phyloP scores from a whole-genome alignment of 2,113 vertebrate species.

The Cyprinodon brontotheroides region DNA sequence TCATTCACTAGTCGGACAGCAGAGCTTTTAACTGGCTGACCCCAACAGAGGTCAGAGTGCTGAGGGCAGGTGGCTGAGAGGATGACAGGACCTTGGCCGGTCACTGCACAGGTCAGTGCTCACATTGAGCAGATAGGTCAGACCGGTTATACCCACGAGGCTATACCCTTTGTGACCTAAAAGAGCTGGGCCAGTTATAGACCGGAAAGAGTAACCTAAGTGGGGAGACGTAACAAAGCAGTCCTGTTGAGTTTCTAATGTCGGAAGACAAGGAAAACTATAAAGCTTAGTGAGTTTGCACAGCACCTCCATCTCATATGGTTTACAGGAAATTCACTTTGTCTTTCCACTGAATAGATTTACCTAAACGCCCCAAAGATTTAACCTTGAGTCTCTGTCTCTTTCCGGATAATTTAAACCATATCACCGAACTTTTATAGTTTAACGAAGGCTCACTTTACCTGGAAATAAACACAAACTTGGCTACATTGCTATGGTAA shows the following conservation, averaged over 20 bases:
- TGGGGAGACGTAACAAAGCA: not conserved
- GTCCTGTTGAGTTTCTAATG: not conserved
- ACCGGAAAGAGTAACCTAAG: not conserved
- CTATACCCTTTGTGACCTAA: constrained; percentile 24
- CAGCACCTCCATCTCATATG: not conserved
- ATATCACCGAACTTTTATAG: constrained; percentile 65
- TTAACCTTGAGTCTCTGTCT: constrained; percentile 61
- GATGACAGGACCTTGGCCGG: constrained; percentile 6
- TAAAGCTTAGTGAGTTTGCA: not conserved
- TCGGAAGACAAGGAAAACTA: not conserved
- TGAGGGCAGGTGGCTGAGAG: not conserved
- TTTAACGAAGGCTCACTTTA: constrained; percentile 48
- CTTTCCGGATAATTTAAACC: constrained; percentile 41
- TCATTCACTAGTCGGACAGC: constrained; percentile 5
- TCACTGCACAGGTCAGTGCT: constrained; percentile 22
- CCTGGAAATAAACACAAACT: constrained; percentile 60
- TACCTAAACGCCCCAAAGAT: constrained; percentile 49
- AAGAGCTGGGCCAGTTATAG: not conserved
- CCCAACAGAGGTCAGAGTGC: constrained; percentile 15
- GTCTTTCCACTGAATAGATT: constrained; percentile 44
- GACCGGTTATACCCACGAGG: not conserved
- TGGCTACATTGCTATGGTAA: constrained; percentile 53
- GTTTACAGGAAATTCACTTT: constrained; percentile 21
- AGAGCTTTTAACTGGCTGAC: constrained; percentile 20
- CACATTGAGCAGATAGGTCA: constrained; percentile 10